A percentile compares a stretch with the other conserved stretches of the same genome.
Conservation (phyloP, 2,888 invertebrate species). For the Erebia palarica region DNA sequence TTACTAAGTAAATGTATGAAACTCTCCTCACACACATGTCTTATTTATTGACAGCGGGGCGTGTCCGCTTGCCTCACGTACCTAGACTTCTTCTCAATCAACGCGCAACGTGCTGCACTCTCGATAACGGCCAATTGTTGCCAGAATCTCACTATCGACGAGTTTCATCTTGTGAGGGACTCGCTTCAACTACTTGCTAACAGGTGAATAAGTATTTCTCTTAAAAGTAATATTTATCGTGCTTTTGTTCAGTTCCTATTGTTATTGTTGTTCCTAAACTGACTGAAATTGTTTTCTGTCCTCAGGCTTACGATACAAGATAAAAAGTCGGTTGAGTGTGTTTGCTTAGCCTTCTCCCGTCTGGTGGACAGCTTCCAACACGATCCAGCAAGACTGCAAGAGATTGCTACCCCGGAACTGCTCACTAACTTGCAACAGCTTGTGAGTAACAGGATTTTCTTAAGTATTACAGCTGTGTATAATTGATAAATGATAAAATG, state of each 20-base stretch:
- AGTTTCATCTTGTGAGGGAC: constrained; percentile 95
- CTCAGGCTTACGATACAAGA: constrained; percentile 91
- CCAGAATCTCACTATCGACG: constrained; percentile 95
- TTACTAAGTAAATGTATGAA: too few relatives aligned
- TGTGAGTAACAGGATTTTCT: constrained; percentile 70
- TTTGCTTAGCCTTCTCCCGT: constrained; percentile 97
- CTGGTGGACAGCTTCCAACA: constrained; percentile 98
- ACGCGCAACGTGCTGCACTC: constrained; percentile 97
- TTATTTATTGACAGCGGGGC: constrained; percentile 86
- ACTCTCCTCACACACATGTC: not conserved
- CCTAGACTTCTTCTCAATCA: constrained; percentile 99
- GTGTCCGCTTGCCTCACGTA: constrained; percentile 98
- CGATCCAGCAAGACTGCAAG: constrained; percentile 94
- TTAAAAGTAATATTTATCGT: not conserved
- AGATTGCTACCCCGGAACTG: constrained; percentile 95
- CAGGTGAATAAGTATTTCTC: constrained; percentile 52
- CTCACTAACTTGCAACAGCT: constrained; percentile 96
- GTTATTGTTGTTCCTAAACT: not conserved
- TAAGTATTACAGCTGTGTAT: not conserved
- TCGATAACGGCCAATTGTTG: constrained; percentile 99
- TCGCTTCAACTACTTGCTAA: constrained; percentile 93
- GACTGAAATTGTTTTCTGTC: constrained; percentile 20
- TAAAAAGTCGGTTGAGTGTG: constrained; percentile 98
- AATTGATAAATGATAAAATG: too few relatives aligned
- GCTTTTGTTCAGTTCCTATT: not conserved